Evolutionary conservation across 2,797 vertebrate genomes (phyloP).

Genomic region (Diceros bicornis): DNA sequence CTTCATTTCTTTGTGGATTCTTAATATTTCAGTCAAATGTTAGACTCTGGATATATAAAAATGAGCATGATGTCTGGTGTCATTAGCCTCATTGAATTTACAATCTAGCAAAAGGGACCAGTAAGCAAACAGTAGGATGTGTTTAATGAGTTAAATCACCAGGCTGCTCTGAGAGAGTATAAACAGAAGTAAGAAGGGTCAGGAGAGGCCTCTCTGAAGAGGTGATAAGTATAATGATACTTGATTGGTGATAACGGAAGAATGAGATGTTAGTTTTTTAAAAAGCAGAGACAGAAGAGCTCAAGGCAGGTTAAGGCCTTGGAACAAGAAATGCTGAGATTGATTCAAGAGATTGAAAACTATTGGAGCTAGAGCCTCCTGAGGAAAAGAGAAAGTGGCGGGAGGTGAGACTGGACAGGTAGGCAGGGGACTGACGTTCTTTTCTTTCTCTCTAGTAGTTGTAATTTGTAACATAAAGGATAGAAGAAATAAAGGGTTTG

Average conservation of each 20-base stretch:
- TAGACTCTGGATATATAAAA: background rate
- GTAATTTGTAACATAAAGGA: background rate
- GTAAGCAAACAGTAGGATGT: background rate
- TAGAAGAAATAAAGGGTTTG: background rate
- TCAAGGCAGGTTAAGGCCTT: background rate
- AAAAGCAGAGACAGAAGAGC: background rate
- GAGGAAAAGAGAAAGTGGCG: background rate
- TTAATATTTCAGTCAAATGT: background rate
- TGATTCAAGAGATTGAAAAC: background rate
- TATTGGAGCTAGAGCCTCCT: background rate
- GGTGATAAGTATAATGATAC: background rate
- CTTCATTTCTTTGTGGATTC: background rate
- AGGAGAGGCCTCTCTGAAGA: background rate
- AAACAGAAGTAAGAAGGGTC: background rate
- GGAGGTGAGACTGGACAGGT: background rate
- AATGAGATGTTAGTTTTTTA: background rate
- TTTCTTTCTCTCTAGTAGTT: background rate
- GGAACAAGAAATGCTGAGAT: background rate
- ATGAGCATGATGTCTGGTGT: background rate
- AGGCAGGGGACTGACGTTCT: background rate
- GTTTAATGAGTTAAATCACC: background rate
- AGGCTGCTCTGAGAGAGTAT: background rate
- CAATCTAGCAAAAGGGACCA: background rate
- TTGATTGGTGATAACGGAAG: background rate
- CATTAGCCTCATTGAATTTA: background rate